phyloP scores from a whole-genome alignment of 2,797 vertebrate species.

The Buphagus erythrorhynchus region DNA sequence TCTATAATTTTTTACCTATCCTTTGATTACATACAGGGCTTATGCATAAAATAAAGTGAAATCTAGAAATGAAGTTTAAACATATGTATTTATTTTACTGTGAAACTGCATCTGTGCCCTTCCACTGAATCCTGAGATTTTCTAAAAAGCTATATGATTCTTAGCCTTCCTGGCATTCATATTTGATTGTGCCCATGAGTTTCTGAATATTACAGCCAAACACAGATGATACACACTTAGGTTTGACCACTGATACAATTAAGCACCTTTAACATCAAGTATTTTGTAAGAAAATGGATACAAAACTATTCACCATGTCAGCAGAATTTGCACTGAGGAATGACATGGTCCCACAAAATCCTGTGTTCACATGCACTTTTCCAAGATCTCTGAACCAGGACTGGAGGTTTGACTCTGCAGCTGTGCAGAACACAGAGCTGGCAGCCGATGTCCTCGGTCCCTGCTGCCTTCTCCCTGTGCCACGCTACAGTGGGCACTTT shows the following conservation, averaged over 20 bases:
- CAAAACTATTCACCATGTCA: not conserved
- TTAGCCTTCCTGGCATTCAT: not conserved
- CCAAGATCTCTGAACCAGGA: slow-evolving; percentile 31
- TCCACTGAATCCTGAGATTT: not conserved
- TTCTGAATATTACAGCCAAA: not conserved
- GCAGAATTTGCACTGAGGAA: not conserved
- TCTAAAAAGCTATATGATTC: not conserved
- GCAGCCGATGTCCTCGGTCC: fast-evolving
- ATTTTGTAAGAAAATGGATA: not conserved
- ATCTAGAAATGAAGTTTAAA: not conserved
- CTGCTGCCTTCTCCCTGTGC: not conserved
- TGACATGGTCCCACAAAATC: not conserved
- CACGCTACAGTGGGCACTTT: not conserved
- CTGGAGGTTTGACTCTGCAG: not conserved
- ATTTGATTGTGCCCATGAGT: not conserved
- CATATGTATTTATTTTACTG: not conserved
- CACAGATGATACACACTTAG: not conserved
- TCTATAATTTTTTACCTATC: not conserved
- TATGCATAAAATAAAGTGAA: not conserved
- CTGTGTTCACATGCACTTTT: not conserved
- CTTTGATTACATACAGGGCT: not conserved
- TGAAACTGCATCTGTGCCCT: not conserved
- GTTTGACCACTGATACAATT: not conserved
- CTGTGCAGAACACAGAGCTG: not conserved
- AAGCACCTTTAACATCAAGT: not conserved